phyloP scores from a whole-genome alignment of 2,888 invertebrate species.

The Epinotia nisella region DNA sequence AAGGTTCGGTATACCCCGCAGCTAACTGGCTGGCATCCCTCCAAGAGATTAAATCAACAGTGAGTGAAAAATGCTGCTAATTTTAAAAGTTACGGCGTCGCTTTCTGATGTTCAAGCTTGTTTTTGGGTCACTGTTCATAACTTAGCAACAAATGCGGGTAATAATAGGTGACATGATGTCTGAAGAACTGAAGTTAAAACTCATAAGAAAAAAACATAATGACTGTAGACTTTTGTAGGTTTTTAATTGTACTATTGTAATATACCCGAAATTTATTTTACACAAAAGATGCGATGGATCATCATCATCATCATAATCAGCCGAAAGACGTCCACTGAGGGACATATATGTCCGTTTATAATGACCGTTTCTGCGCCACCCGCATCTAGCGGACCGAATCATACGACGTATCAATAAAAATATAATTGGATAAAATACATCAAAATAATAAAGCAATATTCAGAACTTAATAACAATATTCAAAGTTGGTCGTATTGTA shows the following conservation, averaged over 20 bases:
- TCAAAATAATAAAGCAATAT: too few species aligned
- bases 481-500: neutral
- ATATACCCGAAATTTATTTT: neutral
- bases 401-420: too few species aligned
- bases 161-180: neutral
- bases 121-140: constrained; percentile 13
- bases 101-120: neutral
- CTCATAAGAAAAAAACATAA: too few species aligned
- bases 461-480: neutral
- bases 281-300: too few species aligned
- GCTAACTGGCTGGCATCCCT: constrained; percentile 10
- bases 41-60: constrained; percentile 27
- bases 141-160: neutral
- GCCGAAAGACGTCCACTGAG: too few species aligned
- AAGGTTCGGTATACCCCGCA: constrained; percentile 1
- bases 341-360: too few species aligned
- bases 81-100: constrained; percentile 8
- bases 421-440: too few species aligned
- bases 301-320: too few species aligned
- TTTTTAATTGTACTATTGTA: neutral
- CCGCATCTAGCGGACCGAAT: too few species aligned
- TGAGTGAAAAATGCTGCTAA: constrained; percentile 21
- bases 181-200: neutral
- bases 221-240: neutral
- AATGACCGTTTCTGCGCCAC: too few species aligned